These are phyloP conservation scores for Pristionchus exspectatus DNA, from an alignment of 2,888 invertebrate species.

Conservation along the genomic window DNA sequence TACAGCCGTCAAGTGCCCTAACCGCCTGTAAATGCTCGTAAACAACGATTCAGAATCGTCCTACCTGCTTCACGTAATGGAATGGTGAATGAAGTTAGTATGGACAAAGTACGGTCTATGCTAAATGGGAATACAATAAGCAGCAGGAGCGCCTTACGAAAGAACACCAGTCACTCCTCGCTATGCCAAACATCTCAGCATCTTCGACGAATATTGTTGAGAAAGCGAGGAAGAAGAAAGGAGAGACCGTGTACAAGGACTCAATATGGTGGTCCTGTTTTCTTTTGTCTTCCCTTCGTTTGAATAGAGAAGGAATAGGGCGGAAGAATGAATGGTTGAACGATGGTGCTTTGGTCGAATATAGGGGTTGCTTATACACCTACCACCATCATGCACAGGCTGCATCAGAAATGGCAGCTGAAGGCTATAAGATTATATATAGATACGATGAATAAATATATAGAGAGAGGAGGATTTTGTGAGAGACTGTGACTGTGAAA, in stretches of 20 bases:
- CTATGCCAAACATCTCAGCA: not conserved
- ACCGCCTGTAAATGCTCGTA: not conserved
- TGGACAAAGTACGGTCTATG: not conserved
- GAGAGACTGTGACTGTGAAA: not conserved
- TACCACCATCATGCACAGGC: too few species aligned
- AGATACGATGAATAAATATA: too few species aligned
- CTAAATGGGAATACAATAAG: not conserved
- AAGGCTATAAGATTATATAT: too few species aligned
- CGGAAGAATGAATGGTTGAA: not conserved
- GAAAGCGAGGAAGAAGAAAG: not conserved
- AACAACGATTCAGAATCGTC: not conserved
- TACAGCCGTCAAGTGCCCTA: not conserved
- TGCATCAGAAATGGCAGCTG: too few species aligned
- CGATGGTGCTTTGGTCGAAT: not conserved
- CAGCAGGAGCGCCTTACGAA: not conserved
- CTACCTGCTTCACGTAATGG: not conserved
- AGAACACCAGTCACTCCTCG: not conserved
- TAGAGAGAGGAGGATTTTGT: not conserved
- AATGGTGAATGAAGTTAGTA: not conserved
- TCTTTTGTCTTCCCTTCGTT: not conserved
- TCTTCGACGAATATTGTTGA: not conserved
- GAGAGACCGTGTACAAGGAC: constrained; percentile 3
- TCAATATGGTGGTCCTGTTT: constrained; percentile 12
- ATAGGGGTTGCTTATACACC: too few species aligned
- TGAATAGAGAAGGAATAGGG: constrained; percentile 7